These are phyloP conservation scores for Vulpes lagopus DNA, from an alignment of 2,113 vertebrate genomes.

Conservation along the genomic window DNA sequence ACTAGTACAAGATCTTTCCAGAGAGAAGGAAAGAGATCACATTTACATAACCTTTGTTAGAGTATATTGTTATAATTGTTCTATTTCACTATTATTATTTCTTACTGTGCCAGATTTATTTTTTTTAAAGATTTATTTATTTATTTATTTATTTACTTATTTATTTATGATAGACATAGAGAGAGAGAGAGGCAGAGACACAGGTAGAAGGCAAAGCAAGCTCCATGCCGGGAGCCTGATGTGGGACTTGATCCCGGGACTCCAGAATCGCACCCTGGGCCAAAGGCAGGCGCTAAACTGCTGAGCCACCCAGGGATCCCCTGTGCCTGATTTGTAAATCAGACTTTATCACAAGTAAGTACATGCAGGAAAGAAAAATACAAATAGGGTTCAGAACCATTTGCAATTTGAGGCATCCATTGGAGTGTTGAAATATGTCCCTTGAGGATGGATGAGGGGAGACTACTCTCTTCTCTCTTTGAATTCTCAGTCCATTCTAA, in stretches of 20 bases:
- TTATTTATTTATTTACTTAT: no score
- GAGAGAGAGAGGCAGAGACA: no score
- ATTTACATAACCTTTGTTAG: neutral
- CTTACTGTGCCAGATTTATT: neutral
- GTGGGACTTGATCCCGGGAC: no score
- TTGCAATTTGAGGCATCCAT: neutral
- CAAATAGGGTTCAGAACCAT: neutral
- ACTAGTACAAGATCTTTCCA: neutral
- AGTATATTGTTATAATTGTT: neutral
- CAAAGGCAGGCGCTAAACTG: no score
- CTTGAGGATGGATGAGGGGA: neutral
- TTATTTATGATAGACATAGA: no score
- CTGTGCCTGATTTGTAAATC: neutral
- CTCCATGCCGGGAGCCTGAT: no score
- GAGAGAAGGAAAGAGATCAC: neutral
- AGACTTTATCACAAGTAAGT: neutral
- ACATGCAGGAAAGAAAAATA: neutral
- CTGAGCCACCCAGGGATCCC: no score
- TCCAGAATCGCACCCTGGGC: no score
- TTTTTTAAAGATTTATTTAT: no score
- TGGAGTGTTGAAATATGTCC: neutral
- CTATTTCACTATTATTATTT: neutral
- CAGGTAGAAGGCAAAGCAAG: no score
- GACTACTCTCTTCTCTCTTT: neutral
- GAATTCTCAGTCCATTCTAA: constrained; percentile 29